Evolutionary conservation across 35 echinoderm and acorn worm species (phyloP).

Genomic region (Chiridota heheva): DNA sequence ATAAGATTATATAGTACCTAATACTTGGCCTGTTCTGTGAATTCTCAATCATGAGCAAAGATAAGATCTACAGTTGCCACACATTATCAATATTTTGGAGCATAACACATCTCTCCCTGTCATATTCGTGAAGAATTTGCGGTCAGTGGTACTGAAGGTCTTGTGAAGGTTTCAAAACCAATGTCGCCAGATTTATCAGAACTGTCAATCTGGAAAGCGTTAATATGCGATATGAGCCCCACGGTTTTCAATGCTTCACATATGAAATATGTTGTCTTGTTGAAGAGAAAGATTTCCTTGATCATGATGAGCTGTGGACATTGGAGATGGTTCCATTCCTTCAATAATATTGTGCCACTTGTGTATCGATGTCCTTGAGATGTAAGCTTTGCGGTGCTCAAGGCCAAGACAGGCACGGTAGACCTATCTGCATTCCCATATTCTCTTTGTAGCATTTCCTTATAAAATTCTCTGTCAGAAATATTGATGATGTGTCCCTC

Average conservation of each 20-base stretch:
- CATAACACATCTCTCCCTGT: slow-evolving; percentile 7
- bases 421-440: slow-evolving; percentile 15
- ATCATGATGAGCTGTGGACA: slow-evolving; percentile 1
- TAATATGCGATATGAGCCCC: too few relatives aligned
- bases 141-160: slow-evolving; percentile 7
- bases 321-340: neutral
- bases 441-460: slow-evolving; percentile 10
- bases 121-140: slow-evolving; percentile 2
- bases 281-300: slow-evolving; percentile 2
- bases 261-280: neutral
- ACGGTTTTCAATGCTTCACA: slow-evolving; percentile 7
- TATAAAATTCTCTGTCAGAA: neutral
- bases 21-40: too few relatives aligned
- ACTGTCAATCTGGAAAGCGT: too few relatives aligned
- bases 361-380: slow-evolving; percentile 5
- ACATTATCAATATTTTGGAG: slow-evolving; percentile 27
- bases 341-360: slow-evolving; percentile 1
- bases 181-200: neutral
- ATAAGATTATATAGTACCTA: too few relatives aligned
- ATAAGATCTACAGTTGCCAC: slow-evolving; percentile 8
- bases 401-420: neutral
- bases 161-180: neutral
- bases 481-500: slow-evolving; percentile 7
- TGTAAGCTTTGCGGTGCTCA: neutral
- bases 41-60: too few relatives aligned